Base-by-base conservation (phyloP, 2,797 vertebrate genomes). In the Scomberomorus guttatus region DNA sequence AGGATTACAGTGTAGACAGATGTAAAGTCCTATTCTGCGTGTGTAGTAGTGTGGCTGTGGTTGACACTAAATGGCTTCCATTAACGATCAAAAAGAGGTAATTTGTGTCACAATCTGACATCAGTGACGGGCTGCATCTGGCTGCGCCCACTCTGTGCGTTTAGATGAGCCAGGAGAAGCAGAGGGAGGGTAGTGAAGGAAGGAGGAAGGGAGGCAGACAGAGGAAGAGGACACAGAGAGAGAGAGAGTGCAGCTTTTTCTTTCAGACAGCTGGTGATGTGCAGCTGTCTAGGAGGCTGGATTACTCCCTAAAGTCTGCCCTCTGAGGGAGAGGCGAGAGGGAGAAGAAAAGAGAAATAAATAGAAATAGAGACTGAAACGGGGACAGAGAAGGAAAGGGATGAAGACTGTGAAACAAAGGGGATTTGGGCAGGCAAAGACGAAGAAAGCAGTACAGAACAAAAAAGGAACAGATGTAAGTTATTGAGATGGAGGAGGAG, bases 51-150 rank as follows among this genome's bases (percentile, higher is more conserved):
- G 72, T 20, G 56, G 71, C 71, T 65, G 48, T 72, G 62, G 75
- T 80, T 90, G 91, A 91, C 90, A 87, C 75, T 84, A 91, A 94
- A 92, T 87, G 87, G 83, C 67, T 91, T 80, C 79, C 81, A 93
- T 94, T 90, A 94, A 95, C 88, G 77, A 95, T 95, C 91, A 91
- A 93, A 78, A 81, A 82, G 82, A 17, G 25, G 87, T 93, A 92
- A 92, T 96, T 96, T 94, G 89, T 94, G 92, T 92, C 94, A 95
- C 95, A 93, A 90, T 94, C 90, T 95, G 88, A 90, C 89, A 86
- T 94, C 89, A 89, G 84, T 90, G 91, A 91, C 58, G 55, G 82
- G 80, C 91, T 83, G 84, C 81, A 86, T 73, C 78, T 90, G 88
- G 88, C 73, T 84, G 85, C 71, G 18, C 82, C 90, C 81, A 72